Conservation (phyloP, 2,113 vertebrate species). For the Corvus hawaiiensis region DNA sequence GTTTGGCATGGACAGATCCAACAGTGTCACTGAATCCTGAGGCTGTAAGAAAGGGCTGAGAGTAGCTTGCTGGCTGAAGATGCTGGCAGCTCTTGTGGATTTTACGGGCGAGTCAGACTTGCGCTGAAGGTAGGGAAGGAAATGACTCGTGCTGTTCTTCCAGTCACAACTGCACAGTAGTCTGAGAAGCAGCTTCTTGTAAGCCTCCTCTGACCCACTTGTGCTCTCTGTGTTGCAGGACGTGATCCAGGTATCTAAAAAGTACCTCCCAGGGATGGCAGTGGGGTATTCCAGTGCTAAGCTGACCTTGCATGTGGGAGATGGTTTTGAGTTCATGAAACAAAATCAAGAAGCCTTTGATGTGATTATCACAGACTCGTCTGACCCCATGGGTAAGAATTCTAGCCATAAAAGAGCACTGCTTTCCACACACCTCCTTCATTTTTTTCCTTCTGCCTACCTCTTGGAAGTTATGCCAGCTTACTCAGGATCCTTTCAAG, state of each 20-base stretch:
- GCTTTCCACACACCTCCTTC: background rate
- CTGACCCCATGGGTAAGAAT: conserved; percentile 92
- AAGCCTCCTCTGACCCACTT: background rate
- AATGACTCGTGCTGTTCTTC: conserved; percentile 1
- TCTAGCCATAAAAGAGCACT: background rate
- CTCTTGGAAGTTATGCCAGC: background rate
- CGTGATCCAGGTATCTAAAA: conserved; percentile 94
- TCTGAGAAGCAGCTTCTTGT: background rate
- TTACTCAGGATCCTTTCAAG: background rate
- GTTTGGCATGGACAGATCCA: background rate
- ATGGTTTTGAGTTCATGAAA: conserved; percentile 99
- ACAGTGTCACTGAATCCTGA: background rate
- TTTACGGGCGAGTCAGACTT: background rate
- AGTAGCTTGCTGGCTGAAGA: background rate
- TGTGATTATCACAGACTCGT: conserved; percentile 96
- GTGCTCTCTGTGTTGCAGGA: conserved; percentile 76
- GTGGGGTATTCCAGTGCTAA: conserved; percentile 93
- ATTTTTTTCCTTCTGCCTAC: background rate
- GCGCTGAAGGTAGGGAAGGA: conserved; percentile 16
- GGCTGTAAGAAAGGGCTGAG: conserved; percentile 3
- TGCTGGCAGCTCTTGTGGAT: conserved; percentile 4
- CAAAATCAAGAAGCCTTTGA: conserved; percentile 97
- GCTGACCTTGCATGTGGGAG: conserved; percentile 89
- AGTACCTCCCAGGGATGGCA: conserved; percentile 94
- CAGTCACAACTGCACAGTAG: background rate